Evolutionary conservation across 2,888 invertebrate species (phyloP).

Genomic region (Plagodis dolabraria): DNA sequence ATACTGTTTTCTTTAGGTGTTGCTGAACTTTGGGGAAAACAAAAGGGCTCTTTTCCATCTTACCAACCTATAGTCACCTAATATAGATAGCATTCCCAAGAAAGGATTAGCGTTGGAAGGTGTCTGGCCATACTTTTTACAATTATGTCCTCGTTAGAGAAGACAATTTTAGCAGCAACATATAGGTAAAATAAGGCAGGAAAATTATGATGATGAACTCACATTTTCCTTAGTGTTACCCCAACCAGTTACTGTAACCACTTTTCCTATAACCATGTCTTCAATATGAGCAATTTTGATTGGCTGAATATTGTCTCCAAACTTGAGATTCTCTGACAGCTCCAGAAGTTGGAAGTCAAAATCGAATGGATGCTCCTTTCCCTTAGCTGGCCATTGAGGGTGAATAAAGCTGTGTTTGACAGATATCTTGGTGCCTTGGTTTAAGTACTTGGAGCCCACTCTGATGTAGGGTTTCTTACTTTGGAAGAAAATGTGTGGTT

Average conservation of each 20-base stretch:
- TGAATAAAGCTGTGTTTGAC: slow-evolving; percentile 59
- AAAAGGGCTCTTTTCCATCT: too few species aligned
- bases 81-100: too few species aligned
- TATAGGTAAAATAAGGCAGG: background rate
- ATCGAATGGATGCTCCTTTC: slow-evolving; percentile 73
- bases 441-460: slow-evolving; percentile 70
- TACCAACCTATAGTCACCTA: too few species aligned
- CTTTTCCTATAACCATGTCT: slow-evolving; percentile 74
- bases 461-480: slow-evolving; percentile 69
- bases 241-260: slow-evolving; percentile 77
- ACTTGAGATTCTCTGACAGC: slow-evolving; percentile 56
- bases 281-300: slow-evolving; percentile 70
- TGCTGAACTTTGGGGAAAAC: too few species aligned
- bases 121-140: too few species aligned
- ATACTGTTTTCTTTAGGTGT: too few species aligned
- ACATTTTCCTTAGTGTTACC: slow-evolving; percentile 76
- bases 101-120: too few species aligned
- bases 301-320: slow-evolving; percentile 63
- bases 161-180: background rate
- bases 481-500: slow-evolving; percentile 30
- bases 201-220: slow-evolving; percentile 42
- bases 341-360: slow-evolving; percentile 74
- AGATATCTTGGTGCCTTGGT: slow-evolving; percentile 55
- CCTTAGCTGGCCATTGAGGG: slow-evolving; percentile 59
- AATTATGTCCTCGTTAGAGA: too few species aligned